A percentile compares a stretch with the other conserved stretches of the same genome.
These are phyloP conservation scores for Hestina assimilis DNA, from an alignment of 1,140 invertebrate species.

Conservation along the genomic window DNA sequence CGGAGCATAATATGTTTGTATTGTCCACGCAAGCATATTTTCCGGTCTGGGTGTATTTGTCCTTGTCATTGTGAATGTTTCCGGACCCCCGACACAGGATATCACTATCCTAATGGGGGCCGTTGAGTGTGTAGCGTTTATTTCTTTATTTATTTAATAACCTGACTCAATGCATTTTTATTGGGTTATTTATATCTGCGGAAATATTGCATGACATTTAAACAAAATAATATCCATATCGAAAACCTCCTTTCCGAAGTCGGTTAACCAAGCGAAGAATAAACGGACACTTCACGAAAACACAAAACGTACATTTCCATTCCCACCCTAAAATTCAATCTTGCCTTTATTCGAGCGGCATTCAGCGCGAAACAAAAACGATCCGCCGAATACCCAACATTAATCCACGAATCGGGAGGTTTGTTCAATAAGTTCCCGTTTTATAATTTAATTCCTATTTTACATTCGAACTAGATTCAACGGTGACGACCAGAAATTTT, in stretches of 20 bases:
- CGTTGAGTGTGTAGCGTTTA: too few species aligned
- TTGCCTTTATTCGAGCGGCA: constrained; percentile 41
- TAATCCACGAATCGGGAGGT: constrained; percentile 63
- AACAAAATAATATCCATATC: too few species aligned
- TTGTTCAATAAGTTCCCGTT: constrained; percentile 69
- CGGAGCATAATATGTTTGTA: too few species aligned
- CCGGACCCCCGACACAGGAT: too few species aligned
- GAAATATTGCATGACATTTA: too few species aligned
- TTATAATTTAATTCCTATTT: constrained; percentile 72
- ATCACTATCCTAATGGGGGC: too few species aligned
- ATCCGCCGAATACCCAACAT: constrained; percentile 54
- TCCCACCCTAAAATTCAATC: constrained; percentile 37
- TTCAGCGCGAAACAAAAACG: constrained; percentile 45
- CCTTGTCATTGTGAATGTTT: too few species aligned
- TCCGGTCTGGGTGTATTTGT: too few species aligned
- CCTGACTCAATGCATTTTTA: too few species aligned
- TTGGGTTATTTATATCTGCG: too few species aligned
- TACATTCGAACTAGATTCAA: constrained; percentile 66
- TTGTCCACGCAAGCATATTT: too few species aligned
- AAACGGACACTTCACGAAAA: constrained; percentile 12
- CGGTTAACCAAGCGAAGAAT: not conserved
- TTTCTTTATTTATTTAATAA: too few species aligned
- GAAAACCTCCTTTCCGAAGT: not conserved
- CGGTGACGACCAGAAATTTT: constrained; percentile 67
- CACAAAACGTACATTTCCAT: constrained; percentile 18